Percentiles rank a stretch among this genome's conserved stretches.
These are phyloP conservation scores for Leptestheria dahalacensis DNA, from an alignment of 1,140 invertebrate genomes.

Conservation along the genomic window DNA sequence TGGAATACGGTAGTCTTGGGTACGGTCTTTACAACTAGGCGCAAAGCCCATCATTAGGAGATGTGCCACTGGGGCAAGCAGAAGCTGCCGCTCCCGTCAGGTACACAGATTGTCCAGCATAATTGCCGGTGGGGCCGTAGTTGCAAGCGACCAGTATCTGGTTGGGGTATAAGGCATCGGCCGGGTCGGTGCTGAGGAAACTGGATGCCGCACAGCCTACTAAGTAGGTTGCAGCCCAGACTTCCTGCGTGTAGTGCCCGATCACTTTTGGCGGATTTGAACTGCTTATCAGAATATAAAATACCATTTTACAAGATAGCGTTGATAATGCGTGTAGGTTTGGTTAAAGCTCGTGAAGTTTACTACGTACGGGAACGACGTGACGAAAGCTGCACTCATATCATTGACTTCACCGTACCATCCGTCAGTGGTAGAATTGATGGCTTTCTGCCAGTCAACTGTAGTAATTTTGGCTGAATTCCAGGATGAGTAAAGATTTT, in stretches of 20 bases:
- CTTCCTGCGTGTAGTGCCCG: slow-evolving; percentile 7
- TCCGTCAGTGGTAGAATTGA: no score
- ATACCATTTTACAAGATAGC: no score
- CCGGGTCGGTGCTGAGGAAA: background rate
- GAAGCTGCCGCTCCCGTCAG: background rate
- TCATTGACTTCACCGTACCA: slow-evolving; percentile 15
- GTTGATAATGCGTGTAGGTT: background rate
- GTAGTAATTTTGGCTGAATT: background rate
- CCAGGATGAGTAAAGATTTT: slow-evolving; percentile 3
- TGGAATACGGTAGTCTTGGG: no score
- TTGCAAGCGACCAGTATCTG: slow-evolving; percentile 15
- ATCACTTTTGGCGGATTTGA: background rate
- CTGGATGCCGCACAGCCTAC: slow-evolving; percentile 3
- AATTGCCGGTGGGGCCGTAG: slow-evolving; percentile 15
- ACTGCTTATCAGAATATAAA: background rate
- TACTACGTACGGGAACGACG: background rate
- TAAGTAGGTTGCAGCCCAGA: background rate
- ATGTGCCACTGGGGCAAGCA: slow-evolving; percentile 1
- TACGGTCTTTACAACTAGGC: no score
- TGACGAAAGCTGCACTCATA: background rate
- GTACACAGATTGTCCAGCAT: background rate
- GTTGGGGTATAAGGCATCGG: background rate
- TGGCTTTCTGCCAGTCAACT: slow-evolving; percentile 1
- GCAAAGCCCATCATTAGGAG: background rate
- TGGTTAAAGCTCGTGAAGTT: background rate